phyloP scores from a whole-genome alignment of 2,797 vertebrate genomes.

The Acestrorhynchus altus region DNA sequence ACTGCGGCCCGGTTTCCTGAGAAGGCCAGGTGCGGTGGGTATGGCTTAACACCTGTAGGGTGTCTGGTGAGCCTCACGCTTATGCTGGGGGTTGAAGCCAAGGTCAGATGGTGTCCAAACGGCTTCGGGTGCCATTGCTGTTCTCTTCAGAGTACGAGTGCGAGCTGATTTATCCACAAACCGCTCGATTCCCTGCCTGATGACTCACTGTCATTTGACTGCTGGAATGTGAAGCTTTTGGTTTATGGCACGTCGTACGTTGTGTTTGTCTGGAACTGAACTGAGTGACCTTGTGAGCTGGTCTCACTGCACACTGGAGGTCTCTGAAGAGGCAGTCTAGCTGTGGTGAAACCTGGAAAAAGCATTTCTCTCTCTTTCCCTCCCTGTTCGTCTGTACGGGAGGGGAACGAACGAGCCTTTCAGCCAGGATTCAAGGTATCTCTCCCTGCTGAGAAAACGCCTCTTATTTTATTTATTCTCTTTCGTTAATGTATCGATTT shows the following conservation, averaged over 20 bases:
- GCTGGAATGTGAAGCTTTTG: neutral
- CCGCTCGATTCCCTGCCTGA: neutral
- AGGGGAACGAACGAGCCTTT: slow-evolving; percentile 21
- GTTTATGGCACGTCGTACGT: neutral
- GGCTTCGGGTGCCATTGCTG: neutral
- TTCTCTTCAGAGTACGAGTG: too few species aligned
- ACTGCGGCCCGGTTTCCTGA: neutral
- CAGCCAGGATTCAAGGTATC: neutral
- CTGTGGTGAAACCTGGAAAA: slow-evolving; percentile 19
- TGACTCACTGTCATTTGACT: neutral
- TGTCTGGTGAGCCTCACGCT: neutral
- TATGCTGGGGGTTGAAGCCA: neutral
- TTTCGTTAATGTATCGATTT: slow-evolving; percentile 78
- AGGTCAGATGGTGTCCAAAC: neutral
- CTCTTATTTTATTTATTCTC: slow-evolving; percentile 74
- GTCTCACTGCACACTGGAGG: neutral
- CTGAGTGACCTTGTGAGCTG: neutral
- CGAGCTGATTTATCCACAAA: neutral
- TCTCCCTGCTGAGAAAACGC: slow-evolving; percentile 14
- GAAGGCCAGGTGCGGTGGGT: slow-evolving; percentile 25
- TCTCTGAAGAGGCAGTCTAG: slow-evolving; percentile 21
- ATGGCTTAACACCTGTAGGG: slow-evolving; percentile 29
- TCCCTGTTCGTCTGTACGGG: neutral
- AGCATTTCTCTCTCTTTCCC: neutral
- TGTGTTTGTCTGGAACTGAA: slow-evolving; percentile 6